Evolutionary conservation across 2,888 invertebrate genomes (phyloP).

Genomic region (Erynnis tages): DNA sequence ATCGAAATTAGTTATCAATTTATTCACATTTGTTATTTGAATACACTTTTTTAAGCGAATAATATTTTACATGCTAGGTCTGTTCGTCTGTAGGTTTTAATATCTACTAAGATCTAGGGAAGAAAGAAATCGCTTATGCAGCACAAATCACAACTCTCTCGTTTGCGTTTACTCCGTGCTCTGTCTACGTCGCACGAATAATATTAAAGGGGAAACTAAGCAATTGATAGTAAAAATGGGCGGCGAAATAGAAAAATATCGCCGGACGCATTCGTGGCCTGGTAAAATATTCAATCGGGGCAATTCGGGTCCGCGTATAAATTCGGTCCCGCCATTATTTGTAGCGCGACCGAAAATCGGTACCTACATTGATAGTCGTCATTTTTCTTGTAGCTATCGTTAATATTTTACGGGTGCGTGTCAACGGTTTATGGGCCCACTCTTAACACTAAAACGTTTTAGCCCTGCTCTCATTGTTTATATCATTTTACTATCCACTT

Average conservation of each 20-base stretch:
- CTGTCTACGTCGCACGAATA: constrained; percentile 57
- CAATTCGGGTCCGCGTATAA: constrained; percentile 79
- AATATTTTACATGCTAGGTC: no score
- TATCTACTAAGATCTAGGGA: neutral
- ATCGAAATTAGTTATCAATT: no score
- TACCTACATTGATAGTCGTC: constrained; percentile 78
- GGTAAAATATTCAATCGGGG: constrained; percentile 81
- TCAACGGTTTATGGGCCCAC: constrained; percentile 78
- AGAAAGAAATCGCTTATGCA: constrained; percentile 20
- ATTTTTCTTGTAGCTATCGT: constrained; percentile 79
- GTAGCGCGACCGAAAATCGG: constrained; percentile 78
- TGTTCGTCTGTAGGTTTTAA: no score
- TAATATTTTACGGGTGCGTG: constrained; percentile 81
- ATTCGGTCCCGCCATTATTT: constrained; percentile 77
- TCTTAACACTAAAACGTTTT: constrained; percentile 81
- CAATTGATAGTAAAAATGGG: constrained; percentile 80
- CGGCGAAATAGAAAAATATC: constrained; percentile 79
- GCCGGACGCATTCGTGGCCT: constrained; percentile 75
- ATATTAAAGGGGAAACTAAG: constrained; percentile 77
- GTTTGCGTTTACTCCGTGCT: constrained; percentile 23
- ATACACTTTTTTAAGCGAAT: no score
- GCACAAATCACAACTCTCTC: constrained; percentile 21
- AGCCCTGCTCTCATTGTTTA: constrained; percentile 79
- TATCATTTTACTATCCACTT: constrained; percentile 78
- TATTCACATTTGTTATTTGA: no score